phyloP scores from a whole-genome alignment of 2,113 vertebrate genomes.

The Phoxinus phoxinus region DNA sequence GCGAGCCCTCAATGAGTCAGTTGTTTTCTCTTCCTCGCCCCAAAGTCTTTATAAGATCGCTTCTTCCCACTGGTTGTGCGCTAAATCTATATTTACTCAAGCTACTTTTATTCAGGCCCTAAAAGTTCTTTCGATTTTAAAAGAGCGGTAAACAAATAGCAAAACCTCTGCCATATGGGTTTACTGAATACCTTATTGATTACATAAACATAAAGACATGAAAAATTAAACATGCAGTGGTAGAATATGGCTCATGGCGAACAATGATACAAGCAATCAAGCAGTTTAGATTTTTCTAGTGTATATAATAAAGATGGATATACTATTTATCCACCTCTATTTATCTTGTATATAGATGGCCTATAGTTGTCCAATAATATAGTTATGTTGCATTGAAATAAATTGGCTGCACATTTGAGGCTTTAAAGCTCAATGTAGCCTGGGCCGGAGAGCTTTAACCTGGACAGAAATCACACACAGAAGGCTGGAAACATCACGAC shows the following conservation, averaged over 20 bases:
- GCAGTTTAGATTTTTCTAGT: neutral
- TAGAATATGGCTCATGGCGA: neutral
- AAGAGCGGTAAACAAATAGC: neutral
- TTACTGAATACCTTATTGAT: slow-evolving; percentile 12
- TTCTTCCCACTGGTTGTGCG: neutral
- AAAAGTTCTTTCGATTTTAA: neutral
- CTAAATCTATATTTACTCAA: neutral
- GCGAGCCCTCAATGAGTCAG: slow-evolving; percentile 24
- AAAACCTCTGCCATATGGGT: neutral
- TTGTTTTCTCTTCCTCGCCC: neutral
- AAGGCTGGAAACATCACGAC: slow-evolving; percentile 3
- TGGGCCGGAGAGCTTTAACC: slow-evolving; percentile 14
- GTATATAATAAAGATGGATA: neutral
- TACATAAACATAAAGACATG: neutral
- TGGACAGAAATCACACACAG: slow-evolving; percentile 19
- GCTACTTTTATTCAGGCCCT: neutral
- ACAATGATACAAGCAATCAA: neutral
- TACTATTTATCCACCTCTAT: neutral
- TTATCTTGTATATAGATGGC: no score
- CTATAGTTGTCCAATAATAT: neutral
- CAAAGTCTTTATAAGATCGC: slow-evolving; percentile 2
- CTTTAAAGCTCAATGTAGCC: neutral
- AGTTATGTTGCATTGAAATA: neutral
- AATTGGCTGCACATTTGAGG: neutral
- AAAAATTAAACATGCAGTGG: neutral